Percentiles rank a stretch among this genome's conserved stretches.
Evolutionary conservation across 2,888 invertebrate genomes (phyloP).

Genomic region (Drosophila silvestris): DNA sequence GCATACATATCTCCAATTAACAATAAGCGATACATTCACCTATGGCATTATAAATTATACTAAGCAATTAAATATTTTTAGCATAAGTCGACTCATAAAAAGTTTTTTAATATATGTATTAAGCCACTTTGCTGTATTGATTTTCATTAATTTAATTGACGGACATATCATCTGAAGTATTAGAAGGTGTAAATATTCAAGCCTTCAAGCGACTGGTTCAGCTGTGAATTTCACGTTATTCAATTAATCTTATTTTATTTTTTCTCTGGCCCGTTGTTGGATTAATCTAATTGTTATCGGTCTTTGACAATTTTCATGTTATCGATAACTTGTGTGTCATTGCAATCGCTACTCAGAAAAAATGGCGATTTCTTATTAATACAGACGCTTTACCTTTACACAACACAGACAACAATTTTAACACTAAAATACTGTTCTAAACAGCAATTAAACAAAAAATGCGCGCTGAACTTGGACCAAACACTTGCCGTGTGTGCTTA

Average conservation of each 20-base stretch:
- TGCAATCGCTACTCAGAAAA: conserved; percentile 61
- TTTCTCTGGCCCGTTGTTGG: background rate
- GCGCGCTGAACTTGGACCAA: conserved; percentile 75
- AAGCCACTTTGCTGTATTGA: background rate
- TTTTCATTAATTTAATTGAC: background rate
- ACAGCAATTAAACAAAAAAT: conserved; percentile 54
- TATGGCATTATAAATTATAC: background rate
- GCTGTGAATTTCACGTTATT: background rate
- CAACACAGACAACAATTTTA: conserved; percentile 74
- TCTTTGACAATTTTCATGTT: background rate
- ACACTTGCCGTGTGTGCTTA: conserved; percentile 81
- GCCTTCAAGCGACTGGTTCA: background rate
- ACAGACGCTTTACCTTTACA: conserved; percentile 72
- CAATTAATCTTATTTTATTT: background rate
- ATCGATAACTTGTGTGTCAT: conserved; percentile 37
- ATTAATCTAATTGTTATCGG: conserved; percentile 18
- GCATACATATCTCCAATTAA: background rate
- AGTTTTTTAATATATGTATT: background rate
- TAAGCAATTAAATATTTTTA: background rate
- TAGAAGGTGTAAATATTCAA: background rate
- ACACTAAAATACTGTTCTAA: conserved; percentile 72
- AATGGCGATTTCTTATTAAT: conserved; percentile 67
- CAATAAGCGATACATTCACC: background rate
- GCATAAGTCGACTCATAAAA: background rate
- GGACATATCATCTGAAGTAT: no score